Evolutionary conservation across 2,797 vertebrate genomes (phyloP).

Genomic region (Peromyscus melanophrys): DNA sequence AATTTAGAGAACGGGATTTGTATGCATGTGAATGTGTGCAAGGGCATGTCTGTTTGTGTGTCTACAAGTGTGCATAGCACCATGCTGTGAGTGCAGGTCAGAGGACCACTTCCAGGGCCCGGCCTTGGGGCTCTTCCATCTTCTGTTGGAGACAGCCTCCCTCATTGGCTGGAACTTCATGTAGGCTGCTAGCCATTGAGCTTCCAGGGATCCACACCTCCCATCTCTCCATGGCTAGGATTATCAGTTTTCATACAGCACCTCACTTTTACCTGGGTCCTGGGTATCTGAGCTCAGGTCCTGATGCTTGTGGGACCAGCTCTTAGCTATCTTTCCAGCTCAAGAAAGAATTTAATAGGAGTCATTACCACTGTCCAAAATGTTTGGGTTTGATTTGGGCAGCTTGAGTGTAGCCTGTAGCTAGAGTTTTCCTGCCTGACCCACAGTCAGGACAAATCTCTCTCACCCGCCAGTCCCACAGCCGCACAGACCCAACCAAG

Average conservation of each 20-base stretch:
- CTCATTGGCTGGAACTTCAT: neutral
- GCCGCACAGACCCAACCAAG: too few relatives aligned
- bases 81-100: neutral
- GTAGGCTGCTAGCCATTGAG: too few relatives aligned
- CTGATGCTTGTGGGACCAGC: too few relatives aligned
- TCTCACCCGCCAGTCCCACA: too few relatives aligned
- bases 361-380: neutral
- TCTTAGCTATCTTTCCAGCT: neutral
- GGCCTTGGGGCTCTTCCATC: too few relatives aligned
- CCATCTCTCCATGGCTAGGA: neutral
- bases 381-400: neutral
- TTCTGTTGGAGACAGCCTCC: neutral
- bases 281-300: neutral
- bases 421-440: too few relatives aligned
- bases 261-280: neutral
- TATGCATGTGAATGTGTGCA: neutral
- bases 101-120: neutral
- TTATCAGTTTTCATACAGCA: neutral
- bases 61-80: neutral
- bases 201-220: neutral
- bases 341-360: neutral
- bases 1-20: neutral
- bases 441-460: too few relatives aligned
- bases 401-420: neutral
- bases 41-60: neutral